Base-by-base conservation (phyloP, 2,113 vertebrate genomes). In the Brevimyrus niger region DNA sequence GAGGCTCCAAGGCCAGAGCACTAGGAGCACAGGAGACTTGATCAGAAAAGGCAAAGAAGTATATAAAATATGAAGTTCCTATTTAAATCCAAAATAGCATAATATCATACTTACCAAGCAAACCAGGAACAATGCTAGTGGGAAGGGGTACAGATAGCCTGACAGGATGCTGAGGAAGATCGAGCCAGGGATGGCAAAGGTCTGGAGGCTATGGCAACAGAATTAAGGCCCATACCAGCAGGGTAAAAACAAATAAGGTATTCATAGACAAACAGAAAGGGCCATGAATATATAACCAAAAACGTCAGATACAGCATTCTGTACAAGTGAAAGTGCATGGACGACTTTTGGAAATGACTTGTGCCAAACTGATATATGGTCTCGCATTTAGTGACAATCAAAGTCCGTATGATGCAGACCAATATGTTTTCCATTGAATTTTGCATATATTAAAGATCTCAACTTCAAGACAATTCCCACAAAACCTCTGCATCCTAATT, bases 101-200 rank as follows among this genome's bases (percentile, higher is more conserved):
- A 58, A 19, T 65, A 19, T 65, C 11, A 38, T n/a, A 97, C 98
- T 97, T 96, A 99, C 98, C 97, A 99, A 94, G 94, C 98, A 99
- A 92, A 99, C 98, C 92, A 99, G 96, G 94, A 98, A 99, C 91
- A 99, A 96, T 90, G 98, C 98, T 92, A 99, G 89, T 0, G 97
- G 98, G 90, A 99, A 99, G 38, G 98, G 98, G 92, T 99, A 99
- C 89, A 99, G 98, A 93, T 99, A 99, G 21, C 98, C 98, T 89
- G 98, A 99, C 90, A 99, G 95, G 93, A 99, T 99, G 94, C 98
- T 99, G 91, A 99, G 97, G 93, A 99, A 99, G 95, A 99, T 99
- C 53, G 98, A 99, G 87, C 98, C 98, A 58, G 98, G 98, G 90
- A 99, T 99, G 47, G 98, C 98, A 96, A 99, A 99, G 0, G 98